Conservation (phyloP, 1,140 invertebrate species). For the Heliconius hermathena region DNA sequence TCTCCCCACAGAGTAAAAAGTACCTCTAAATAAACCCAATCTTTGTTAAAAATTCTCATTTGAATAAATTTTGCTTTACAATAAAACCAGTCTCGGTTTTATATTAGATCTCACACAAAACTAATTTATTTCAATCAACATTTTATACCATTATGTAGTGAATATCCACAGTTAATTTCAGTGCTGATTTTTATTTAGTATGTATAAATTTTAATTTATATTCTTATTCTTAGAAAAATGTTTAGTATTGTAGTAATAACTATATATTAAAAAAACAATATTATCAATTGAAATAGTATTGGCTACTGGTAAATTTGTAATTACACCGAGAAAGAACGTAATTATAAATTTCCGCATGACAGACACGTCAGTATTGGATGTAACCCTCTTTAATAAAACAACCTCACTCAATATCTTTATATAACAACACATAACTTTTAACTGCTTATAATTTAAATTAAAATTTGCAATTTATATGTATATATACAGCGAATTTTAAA, state of each 20-base stretch:
- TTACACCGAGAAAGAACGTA: constrained; percentile 1
- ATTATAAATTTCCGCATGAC: constrained; percentile 29
- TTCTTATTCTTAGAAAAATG: too few relatives aligned
- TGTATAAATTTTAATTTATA: too few relatives aligned
- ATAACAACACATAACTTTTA: constrained; percentile 27
- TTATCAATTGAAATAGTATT: not conserved
- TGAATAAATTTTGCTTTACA: constrained; percentile 19
- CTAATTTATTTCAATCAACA: not conserved
- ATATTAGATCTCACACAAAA: not conserved
- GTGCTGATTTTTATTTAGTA: too few relatives aligned
- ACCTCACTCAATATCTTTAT: constrained; percentile 31
- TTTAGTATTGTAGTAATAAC: too few relatives aligned
- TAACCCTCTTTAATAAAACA: constrained; percentile 29
- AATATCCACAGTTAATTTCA: too few relatives aligned
- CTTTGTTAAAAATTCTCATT: constrained; percentile 19
- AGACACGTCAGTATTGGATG: constrained; percentile 23
- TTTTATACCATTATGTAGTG: constrained; percentile 10
- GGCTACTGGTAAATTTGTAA: not conserved
- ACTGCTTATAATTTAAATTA: too few relatives aligned
- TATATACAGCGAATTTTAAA: too few relatives aligned
- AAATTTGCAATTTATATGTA: too few relatives aligned
- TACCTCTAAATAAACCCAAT: constrained; percentile 18
- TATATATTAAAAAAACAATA: too few relatives aligned
- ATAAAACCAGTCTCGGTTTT: constrained; percentile 7
- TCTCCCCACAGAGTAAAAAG: not conserved